These are phyloP conservation scores for Carettochelys insculpta DNA, from an alignment of 2,113 vertebrate genomes.

Conservation along the genomic window DNA sequence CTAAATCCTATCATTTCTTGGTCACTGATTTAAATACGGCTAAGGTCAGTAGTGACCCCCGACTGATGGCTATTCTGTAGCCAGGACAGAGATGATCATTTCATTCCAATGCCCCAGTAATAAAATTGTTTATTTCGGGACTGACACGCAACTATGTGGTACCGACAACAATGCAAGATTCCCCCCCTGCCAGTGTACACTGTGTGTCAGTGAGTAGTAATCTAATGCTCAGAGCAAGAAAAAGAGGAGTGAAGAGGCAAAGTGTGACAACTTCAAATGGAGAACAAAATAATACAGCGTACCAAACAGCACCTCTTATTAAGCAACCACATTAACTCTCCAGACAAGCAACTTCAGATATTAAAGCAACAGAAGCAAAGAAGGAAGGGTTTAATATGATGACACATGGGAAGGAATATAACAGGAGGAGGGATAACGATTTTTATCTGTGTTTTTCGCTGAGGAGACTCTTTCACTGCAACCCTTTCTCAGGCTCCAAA, in stretches of 20 bases:
- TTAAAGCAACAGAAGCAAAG: not conserved
- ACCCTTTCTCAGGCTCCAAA: not conserved
- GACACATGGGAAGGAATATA: not conserved
- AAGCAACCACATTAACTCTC: not conserved
- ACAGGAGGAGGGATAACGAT: not conserved
- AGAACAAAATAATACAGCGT: not conserved
- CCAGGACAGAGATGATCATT: not conserved
- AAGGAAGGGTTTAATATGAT: not conserved
- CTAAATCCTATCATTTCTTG: not conserved
- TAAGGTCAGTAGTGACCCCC: not conserved
- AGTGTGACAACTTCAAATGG: not conserved
- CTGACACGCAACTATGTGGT: not conserved
- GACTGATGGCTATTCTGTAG: not conserved
- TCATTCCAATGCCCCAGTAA: not conserved
- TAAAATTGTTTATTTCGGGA: constrained; percentile 1
- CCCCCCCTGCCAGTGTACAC: not conserved
- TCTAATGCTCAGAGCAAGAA: not conserved
- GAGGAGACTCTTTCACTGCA: not conserved
- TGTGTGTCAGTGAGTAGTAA: not conserved
- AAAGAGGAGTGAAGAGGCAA: not conserved
- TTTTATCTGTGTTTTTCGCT: not conserved
- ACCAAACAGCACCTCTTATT: not conserved
- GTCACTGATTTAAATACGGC: not conserved
- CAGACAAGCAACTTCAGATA: not conserved
- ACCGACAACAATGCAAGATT: not conserved